These are phyloP conservation scores for Drosophila pectinifera DNA, from an alignment of 1,140 invertebrate species.

Conservation along the genomic window DNA sequence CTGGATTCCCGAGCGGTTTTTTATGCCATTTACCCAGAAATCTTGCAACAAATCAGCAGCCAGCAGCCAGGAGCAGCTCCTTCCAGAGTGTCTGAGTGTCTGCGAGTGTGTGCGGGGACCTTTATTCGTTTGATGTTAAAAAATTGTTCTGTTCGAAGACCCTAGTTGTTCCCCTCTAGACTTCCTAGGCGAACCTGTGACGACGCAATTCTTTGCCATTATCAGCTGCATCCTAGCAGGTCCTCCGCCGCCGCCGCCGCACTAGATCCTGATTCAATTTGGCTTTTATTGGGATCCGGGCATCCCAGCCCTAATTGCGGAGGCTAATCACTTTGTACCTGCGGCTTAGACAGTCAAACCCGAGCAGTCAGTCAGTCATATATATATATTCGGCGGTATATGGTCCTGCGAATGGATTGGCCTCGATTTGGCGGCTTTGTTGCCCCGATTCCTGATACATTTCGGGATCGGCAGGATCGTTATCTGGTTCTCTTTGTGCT, in stretches of 20 bases:
- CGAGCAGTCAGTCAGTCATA: constrained; percentile 37
- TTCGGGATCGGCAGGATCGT: constrained; percentile 55
- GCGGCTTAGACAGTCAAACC: constrained; percentile 81
- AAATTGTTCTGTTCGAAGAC: constrained; percentile 53
- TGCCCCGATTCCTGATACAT: constrained; percentile 61
- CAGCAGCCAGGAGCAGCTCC: constrained; percentile 65
- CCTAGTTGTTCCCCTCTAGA: constrained; percentile 34
- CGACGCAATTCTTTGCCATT: constrained; percentile 82
- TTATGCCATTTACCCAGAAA: constrained; percentile 83
- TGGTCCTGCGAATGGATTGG: constrained; percentile 68
- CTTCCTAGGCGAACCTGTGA: constrained; percentile 59
- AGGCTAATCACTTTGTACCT: constrained; percentile 80
- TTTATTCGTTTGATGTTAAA: constrained; percentile 80
- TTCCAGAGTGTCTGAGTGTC: constrained; percentile 29
- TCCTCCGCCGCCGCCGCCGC: constrained; percentile 33
- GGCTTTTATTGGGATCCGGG: constrained; percentile 72
- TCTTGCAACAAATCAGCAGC: constrained; percentile 81
- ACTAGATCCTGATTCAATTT: constrained; percentile 70
- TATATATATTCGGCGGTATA: constrained; percentile 11
- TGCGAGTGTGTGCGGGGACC: constrained; percentile 40
- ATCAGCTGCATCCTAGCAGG: constrained; percentile 58
- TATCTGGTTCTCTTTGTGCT: constrained; percentile 73
- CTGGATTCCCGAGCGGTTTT: constrained; percentile 57
- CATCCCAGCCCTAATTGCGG: constrained; percentile 70
- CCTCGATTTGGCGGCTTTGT: constrained; percentile 71